These are phyloP conservation scores for Colossoma macropomum DNA, from an alignment of 2,113 vertebrate genomes.

Conservation along the genomic window DNA sequence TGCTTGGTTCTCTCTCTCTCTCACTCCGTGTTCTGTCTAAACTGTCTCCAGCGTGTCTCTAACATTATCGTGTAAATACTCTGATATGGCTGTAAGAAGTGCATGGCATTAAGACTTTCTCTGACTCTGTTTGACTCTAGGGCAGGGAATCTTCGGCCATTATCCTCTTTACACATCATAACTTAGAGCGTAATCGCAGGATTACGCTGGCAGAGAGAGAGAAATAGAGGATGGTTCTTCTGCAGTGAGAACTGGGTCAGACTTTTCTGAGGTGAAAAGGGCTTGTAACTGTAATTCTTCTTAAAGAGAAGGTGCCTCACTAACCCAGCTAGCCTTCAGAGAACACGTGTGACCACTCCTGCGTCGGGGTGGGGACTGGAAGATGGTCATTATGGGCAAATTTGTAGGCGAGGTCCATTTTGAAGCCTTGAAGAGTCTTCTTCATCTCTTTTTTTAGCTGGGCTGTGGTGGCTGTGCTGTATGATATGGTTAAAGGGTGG, in stretches of 20 bases:
- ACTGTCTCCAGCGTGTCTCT: too few species aligned
- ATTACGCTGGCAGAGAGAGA: constrained; percentile 31
- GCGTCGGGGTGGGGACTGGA: not conserved
- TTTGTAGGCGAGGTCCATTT: not conserved
- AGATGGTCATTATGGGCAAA: constrained; percentile 11
- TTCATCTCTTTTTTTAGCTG: not conserved
- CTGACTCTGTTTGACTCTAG: not conserved
- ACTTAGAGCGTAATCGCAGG: constrained; percentile 45
- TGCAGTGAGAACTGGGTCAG: constrained; percentile 52
- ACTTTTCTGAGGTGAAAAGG: constrained; percentile 45
- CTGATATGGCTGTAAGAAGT: not conserved
- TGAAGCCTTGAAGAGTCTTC: not conserved
- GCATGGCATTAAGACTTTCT: constrained; percentile 33
- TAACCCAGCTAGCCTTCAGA: constrained; percentile 30
- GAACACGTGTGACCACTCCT: constrained; percentile 19
- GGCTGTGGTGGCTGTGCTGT: not conserved
- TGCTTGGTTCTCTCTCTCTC: too few species aligned
- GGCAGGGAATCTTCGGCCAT: constrained; percentile 33
- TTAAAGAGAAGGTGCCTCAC: constrained; percentile 46
- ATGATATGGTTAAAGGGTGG: not conserved
- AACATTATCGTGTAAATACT: too few species aligned
- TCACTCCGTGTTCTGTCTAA: too few species aligned
- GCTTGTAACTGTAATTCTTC: constrained; percentile 50
- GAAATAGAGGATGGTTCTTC: constrained; percentile 17
- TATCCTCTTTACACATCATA: constrained; percentile 53